Percentiles rank a stretch among this genome's conserved stretches.
Conservation (phyloP, 2,888 invertebrate genomes). For the Papilio elwesi region DNA sequence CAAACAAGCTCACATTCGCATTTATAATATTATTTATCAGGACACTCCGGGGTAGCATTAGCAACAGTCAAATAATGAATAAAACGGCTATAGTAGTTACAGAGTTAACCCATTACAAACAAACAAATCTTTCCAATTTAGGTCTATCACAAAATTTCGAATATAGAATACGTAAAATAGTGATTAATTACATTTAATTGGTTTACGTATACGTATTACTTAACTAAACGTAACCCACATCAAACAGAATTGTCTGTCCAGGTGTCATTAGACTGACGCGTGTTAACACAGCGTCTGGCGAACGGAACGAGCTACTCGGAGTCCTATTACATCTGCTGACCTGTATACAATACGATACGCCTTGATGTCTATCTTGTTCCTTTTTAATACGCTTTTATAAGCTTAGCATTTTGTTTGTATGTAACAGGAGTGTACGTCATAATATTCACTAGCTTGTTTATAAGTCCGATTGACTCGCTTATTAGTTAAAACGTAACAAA, state of each 20-base stretch:
- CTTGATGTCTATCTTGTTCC: background rate
- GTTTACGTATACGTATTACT: background rate
- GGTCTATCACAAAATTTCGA: too few relatives aligned
- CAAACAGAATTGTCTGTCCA: conserved; percentile 27
- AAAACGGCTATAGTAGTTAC: too few relatives aligned
- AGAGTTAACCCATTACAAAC: too few relatives aligned
- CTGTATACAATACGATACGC: background rate
- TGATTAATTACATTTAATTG: background rate
- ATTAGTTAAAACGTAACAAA: too few relatives aligned
- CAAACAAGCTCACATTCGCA: background rate
- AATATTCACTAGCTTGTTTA: too few relatives aligned
- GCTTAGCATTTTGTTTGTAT: background rate
- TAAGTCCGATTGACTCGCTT: too few relatives aligned
- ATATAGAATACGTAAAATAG: too few relatives aligned
- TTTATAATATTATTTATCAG: background rate
- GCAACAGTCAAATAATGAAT: too few relatives aligned
- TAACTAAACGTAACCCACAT: conserved; percentile 22
- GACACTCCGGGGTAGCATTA: too few relatives aligned
- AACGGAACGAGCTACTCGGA: background rate
- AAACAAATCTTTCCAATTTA: too few relatives aligned
- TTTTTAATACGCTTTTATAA: too few relatives aligned
- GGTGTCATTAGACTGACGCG: conserved; percentile 31
- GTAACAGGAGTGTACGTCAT: too few relatives aligned
- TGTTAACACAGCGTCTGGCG: conserved; percentile 23
- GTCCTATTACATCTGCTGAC: conserved; percentile 1